phyloP scores from a whole-genome alignment of 2,888 invertebrate species.

The Apodemia duryi region DNA sequence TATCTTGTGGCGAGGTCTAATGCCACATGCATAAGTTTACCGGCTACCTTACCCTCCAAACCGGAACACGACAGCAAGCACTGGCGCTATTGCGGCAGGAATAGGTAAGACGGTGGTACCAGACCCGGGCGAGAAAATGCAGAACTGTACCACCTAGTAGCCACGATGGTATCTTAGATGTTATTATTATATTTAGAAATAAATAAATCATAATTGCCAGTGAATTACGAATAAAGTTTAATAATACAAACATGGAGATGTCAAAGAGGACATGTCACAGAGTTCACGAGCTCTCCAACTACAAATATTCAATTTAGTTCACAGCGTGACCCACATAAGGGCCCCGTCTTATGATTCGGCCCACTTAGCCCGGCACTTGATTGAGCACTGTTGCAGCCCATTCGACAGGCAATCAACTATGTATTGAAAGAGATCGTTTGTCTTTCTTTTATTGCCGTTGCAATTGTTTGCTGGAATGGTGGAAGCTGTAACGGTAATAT shows the following conservation, averaged over 20 bases:
- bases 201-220: too few species aligned
- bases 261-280: background rate
- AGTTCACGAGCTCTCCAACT: constrained; percentile 3
- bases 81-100: too few species aligned
- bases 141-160: too few species aligned
- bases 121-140: too few species aligned
- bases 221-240: too few species aligned
- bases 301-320: constrained; percentile 21
- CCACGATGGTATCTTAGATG: too few species aligned
- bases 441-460: constrained; percentile 50
- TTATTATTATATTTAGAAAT: too few species aligned
- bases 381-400: constrained; percentile 30
- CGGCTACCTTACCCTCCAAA: too few species aligned
- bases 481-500: constrained; percentile 41
- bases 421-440: constrained; percentile 50
- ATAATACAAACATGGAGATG: background rate
- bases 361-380: constrained; percentile 30
- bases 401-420: constrained; percentile 49
- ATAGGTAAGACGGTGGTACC: too few species aligned
- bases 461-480: constrained; percentile 42
- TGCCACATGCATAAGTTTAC: too few species aligned
- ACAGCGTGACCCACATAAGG: constrained; percentile 31
- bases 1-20: too few species aligned
- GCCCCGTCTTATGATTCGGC: constrained; percentile 29
- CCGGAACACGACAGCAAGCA: too few species aligned